phyloP scores from a whole-genome alignment of 2,797 vertebrate genomes.

The Pampus argenteus region DNA sequence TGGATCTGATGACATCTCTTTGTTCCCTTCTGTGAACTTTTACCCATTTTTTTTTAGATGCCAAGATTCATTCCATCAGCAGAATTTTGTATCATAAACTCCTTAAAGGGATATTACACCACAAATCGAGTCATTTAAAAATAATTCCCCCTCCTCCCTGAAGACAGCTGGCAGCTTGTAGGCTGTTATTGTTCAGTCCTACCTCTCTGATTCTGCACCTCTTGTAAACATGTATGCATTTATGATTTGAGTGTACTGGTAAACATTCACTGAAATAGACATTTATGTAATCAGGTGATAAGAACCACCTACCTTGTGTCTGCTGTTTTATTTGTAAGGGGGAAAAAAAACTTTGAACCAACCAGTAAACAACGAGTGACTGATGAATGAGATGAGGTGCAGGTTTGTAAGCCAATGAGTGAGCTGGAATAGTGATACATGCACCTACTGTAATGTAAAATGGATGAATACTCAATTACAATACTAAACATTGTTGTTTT shows the following conservation, averaged over 20 bases:
- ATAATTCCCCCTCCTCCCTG: too few species aligned
- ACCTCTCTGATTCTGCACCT: too few species aligned
- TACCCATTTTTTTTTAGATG: constrained; percentile 4
- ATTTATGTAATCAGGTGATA: not conserved
- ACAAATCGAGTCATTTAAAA: too few species aligned
- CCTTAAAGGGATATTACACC: not conserved
- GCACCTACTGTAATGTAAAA: not conserved
- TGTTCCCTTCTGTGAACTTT: constrained; percentile 37
- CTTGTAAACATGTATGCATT: not conserved
- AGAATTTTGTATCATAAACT: too few species aligned
- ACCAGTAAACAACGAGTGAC: not conserved
- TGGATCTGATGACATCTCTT: not conserved
- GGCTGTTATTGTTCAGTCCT: not conserved
- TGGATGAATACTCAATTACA: not conserved
- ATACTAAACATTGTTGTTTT: not conserved
- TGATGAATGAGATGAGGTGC: not conserved
- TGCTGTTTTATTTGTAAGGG: not conserved
- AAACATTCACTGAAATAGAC: not conserved
- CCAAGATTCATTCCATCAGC: too few species aligned
- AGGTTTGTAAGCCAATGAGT: not conserved
- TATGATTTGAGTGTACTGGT: not conserved
- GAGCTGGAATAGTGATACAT: too few species aligned
- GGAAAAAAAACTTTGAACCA: not conserved
- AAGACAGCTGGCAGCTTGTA: not conserved
- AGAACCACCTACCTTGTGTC: not conserved